A percentile compares a stretch with the other conserved stretches of the same genome.
phyloP scores from a whole-genome alignment of 2,797 vertebrate genomes.

The Falco berigora region DNA sequence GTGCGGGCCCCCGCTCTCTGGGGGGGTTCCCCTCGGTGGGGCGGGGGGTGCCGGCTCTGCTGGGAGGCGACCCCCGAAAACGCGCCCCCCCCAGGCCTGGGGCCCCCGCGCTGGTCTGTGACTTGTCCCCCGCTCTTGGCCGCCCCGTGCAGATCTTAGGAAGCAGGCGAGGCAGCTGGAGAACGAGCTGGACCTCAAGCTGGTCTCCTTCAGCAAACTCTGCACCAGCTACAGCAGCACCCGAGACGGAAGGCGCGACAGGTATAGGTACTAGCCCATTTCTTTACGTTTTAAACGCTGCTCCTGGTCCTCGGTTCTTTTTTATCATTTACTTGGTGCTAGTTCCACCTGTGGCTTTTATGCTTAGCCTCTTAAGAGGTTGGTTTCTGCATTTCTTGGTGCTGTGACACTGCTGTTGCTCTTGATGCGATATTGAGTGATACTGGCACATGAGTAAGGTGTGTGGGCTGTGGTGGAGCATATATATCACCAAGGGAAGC shows the following conservation, averaged over 20 bases:
- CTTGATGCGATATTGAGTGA: background rate
- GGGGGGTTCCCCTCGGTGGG: background rate
- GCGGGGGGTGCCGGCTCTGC: background rate
- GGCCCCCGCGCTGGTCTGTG: background rate
- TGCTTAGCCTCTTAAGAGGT: background rate
- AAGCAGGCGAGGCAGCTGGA: constrained; percentile 97
- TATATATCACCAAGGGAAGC: background rate
- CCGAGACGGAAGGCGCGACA: constrained; percentile 89
- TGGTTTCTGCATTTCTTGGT: accelerated
- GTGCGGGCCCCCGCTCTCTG: accelerated
- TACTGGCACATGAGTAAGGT: background rate
- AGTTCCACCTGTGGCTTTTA: background rate
- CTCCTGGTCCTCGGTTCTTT: accelerated
- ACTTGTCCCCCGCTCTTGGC: background rate
- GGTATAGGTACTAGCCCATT: constrained; percentile 80
- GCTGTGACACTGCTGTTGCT: background rate
- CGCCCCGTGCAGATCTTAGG: constrained; percentile 82
- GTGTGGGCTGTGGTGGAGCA: background rate
- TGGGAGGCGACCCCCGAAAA: too few relatives aligned
- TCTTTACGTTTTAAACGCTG: background rate
- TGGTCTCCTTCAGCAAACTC: constrained; percentile 98
- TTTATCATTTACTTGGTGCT: accelerated
- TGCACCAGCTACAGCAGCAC: constrained; percentile 87
- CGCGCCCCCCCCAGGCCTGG: too few relatives aligned
- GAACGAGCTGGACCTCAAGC: constrained; percentile 95